Conservation (phyloP, 2,797 vertebrate species). For the Sternarchorhynchus goeldii region DNA sequence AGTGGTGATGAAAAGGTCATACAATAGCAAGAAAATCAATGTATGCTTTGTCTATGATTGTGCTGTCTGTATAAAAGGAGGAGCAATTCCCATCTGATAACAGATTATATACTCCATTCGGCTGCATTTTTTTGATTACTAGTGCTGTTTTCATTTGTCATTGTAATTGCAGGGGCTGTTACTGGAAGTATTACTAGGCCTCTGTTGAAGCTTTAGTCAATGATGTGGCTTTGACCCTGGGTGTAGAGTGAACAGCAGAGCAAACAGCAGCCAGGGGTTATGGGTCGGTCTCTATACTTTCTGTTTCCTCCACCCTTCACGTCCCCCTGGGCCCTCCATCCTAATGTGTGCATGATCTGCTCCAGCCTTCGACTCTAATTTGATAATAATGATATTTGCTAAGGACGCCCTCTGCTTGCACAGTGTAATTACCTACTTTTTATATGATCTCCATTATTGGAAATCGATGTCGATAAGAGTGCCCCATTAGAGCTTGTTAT, state of each 20-base stretch:
- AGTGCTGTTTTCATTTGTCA: conserved; percentile 29
- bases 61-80: background rate
- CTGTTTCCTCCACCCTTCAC: conserved; percentile 44
- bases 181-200: conserved; percentile 44
- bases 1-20: background rate
- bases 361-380: conserved; percentile 62
- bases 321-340: conserved; percentile 54
- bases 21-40: conserved; percentile 10
- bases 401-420: conserved; percentile 64
- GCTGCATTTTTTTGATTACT: background rate
- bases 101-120: conserved; percentile 12
- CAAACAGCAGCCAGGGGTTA: conserved; percentile 39
- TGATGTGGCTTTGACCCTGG: conserved; percentile 43
- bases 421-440: conserved; percentile 67
- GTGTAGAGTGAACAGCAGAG: conserved; percentile 35
- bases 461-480: conserved; percentile 66
- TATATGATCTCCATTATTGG: conserved; percentile 68
- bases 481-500: conserved; percentile 66
- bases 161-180: conserved; percentile 5
- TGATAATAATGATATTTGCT: conserved; percentile 68
- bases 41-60: conserved; percentile 9
- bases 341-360: conserved; percentile 58
- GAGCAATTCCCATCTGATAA: background rate
- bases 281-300: conserved; percentile 45
- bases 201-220: conserved; percentile 40